Base-by-base conservation (phyloP, 2,888 invertebrate species). In the Apodemia duryi region DNA sequence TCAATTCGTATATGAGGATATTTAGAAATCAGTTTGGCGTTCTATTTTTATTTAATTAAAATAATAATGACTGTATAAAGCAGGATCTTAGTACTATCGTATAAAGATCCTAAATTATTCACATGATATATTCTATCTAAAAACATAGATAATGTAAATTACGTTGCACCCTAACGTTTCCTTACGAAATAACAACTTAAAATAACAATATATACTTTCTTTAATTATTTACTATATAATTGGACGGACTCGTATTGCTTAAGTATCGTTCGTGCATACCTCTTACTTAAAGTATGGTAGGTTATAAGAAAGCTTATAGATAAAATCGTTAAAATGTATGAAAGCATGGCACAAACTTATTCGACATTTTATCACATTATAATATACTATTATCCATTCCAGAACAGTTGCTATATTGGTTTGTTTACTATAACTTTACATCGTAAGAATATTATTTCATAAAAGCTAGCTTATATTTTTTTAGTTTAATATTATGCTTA, bases 161-260 rank as follows among this genome's bases (percentile, higher is more conserved):
- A 54, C 29, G 54, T 29, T 29, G 54, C 54, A 54, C 11, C 54
- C 6, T 29, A 54, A 54, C 13, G 5, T 29, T 54, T 6, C 11
- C 54, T 28, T 32, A 2, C 11, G 10, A 49, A 43, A 57, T 29
- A 38, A 49, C 28, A 46, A 10, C 38, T 57, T 43, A 64, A n/a
- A 2, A 41, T 29, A 51, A 41, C 1, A 7, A 46, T 9, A 46
- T 41, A 65, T 49, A 38, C 63, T 62, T 62, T n/a, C 63, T 61
- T 61, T 49, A n/a, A 60, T 62, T 54, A 29, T 43, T 60, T 43
- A 64, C 54, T 6, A 38, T 64, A 63, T 62, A 63, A 65, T 63
- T 68, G 86, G 85, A 88, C 84, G 84, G 84, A 83, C 87, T 88
- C 88, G 88, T 87, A 78, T 80, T 68, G 67, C 70, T 79, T 71